Evolutionary conservation across 2,113 vertebrate genomes (phyloP).

Genomic region (Myxocyprinus asiaticus): DNA sequence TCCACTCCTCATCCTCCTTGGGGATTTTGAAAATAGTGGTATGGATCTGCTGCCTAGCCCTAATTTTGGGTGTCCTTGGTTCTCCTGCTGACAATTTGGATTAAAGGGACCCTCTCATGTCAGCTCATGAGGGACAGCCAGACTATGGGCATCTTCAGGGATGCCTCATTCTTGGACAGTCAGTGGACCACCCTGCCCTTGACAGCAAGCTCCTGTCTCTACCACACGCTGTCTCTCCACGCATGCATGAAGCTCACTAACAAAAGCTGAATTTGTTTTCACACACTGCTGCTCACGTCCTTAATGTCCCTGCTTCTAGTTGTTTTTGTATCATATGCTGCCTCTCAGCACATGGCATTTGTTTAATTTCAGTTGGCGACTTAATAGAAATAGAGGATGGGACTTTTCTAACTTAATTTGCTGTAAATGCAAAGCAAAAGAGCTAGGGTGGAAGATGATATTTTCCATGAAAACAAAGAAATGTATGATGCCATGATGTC

Average conservation of each 20-base stretch:
- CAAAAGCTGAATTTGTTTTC: constrained; percentile 23
- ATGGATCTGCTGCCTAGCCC: not conserved
- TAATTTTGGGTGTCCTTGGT: constrained; percentile 40
- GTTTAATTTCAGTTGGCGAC: not conserved
- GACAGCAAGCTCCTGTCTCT: not conserved
- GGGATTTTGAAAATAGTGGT: constrained; percentile 20
- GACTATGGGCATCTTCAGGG: constrained; percentile 27
- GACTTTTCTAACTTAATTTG: not conserved
- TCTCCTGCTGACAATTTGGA: constrained; percentile 31
- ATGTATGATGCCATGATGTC: no score
- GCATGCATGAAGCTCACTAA: not conserved
- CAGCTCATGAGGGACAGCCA: constrained; percentile 29
- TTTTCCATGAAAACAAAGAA: not conserved
- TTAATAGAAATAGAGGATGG: not conserved
- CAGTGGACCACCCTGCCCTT: constrained; percentile 32
- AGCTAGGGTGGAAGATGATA: not conserved
- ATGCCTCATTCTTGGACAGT: constrained; percentile 20
- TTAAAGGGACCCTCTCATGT: constrained; percentile 26
- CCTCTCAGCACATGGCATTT: not conserved
- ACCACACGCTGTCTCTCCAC: not conserved
- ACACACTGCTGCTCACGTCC: constrained; percentile 16
- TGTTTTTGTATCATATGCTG: not conserved
- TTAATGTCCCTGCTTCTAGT: not conserved
- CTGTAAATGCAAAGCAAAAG: not conserved
- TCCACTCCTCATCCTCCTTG: constrained; percentile 8